phyloP scores from a whole-genome alignment of 2,888 invertebrate genomes.

The Barypeithes pellucidus region DNA sequence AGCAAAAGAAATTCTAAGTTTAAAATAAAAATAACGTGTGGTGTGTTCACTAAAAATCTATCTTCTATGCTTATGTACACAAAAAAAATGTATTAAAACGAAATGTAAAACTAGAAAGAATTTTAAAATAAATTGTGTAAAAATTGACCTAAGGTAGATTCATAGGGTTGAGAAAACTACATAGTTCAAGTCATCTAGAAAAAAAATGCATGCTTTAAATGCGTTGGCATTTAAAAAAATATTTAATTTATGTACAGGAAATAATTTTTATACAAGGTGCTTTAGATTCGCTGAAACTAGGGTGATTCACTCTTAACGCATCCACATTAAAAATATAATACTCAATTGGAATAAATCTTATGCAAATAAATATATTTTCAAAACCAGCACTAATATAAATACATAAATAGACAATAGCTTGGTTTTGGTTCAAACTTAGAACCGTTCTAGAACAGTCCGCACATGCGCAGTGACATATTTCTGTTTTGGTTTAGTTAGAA shows the following conservation, averaged over 20 bases:
- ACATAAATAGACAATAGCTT: too few relatives aligned
- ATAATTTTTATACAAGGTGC: conserved; percentile 6
- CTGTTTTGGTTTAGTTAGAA: too few relatives aligned
- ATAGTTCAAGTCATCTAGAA: conserved; percentile 28
- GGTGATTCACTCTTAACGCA: too few relatives aligned
- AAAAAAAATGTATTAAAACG: conserved; percentile 1
- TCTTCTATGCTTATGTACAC: conserved; percentile 21
- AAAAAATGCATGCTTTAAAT: conserved; percentile 33
- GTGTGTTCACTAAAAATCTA: conserved; percentile 17
- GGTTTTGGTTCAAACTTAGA: too few relatives aligned
- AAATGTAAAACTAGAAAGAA: conserved; percentile 4
- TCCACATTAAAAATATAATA: too few relatives aligned
- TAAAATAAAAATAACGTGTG: conserved; percentile 20
- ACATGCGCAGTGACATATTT: too few relatives aligned
- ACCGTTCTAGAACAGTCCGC: too few relatives aligned
- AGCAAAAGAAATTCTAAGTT: conserved; percentile 40
- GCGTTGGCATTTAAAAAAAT: conserved; percentile 22
- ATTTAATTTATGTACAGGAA: conserved; percentile 6
- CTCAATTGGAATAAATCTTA: too few relatives aligned
- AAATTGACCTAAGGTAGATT: conserved; percentile 21
- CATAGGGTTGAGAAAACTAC: conserved; percentile 16
- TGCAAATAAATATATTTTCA: too few relatives aligned
- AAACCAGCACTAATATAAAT: too few relatives aligned
- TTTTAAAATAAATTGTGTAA: neutral
- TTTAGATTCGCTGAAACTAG: neutral